Evolutionary conservation across 2,888 invertebrate genomes (phyloP).

Genomic region (Chymomyza fuscimana): DNA sequence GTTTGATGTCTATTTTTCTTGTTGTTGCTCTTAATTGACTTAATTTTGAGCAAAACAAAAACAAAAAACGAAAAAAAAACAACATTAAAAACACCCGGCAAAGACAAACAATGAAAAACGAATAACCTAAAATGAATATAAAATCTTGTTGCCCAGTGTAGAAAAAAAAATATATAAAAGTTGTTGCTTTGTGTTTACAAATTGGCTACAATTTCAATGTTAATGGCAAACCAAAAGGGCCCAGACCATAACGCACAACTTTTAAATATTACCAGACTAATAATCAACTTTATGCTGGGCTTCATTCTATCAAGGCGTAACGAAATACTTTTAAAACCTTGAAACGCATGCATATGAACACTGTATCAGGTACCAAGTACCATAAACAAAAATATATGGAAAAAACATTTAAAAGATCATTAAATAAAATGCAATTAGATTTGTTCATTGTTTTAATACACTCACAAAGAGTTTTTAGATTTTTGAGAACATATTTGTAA

Average conservation of each 20-base stretch:
- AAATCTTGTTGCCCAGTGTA: background rate
- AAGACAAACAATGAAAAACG: background rate
- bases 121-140: background rate
- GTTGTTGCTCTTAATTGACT: slow-evolving; percentile 11
- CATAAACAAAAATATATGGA: background rate
- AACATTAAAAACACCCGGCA: slow-evolving; percentile 33
- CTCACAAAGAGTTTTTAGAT: background rate
- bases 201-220: slow-evolving; percentile 66
- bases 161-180: background rate
- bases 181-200: slow-evolving; percentile 39
- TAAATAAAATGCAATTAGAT: background rate
- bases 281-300: background rate
- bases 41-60: slow-evolving; percentile 22
- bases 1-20: background rate
- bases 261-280: background rate
- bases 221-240: slow-evolving; percentile 59
- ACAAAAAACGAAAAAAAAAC: slow-evolving; percentile 39
- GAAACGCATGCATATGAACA: background rate
- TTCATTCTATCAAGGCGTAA: background rate
- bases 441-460: background rate
- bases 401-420: background rate
- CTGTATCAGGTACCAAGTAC: background rate
- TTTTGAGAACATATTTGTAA: background rate
- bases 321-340: background rate
- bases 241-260: slow-evolving; percentile 16